A percentile compares a stretch with the other conserved stretches of the same genome.
Conservation (phyloP, 2,797 vertebrate species). For the Cryptoprocta ferox region DNA sequence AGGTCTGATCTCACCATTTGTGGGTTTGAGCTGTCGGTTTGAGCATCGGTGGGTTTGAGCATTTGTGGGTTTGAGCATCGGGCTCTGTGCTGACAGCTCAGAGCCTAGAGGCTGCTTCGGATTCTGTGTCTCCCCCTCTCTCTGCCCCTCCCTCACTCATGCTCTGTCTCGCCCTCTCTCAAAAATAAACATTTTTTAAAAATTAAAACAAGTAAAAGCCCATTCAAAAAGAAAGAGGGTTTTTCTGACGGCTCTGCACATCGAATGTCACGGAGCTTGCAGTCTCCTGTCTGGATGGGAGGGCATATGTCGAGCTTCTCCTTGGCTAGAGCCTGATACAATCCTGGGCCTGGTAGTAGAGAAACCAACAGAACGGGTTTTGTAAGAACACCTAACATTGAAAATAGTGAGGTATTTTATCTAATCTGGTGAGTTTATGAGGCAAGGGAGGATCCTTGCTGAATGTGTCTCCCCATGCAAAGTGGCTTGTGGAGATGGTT, state of each 20-base stretch:
- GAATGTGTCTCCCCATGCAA: neutral
- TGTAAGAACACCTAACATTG: neutral
- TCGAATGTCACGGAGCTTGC: neutral
- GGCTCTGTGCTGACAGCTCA: too few relatives aligned
- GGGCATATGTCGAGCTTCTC: neutral
- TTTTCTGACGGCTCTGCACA: neutral
- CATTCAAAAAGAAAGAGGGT: neutral
- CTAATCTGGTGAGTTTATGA: neutral
- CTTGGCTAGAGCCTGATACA: neutral
- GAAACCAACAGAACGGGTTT: constrained; percentile 26
- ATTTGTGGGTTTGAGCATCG: too few relatives aligned
- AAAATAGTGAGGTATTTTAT: neutral
- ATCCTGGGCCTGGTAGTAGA: neutral
- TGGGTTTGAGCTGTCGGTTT: rapidly evolving
- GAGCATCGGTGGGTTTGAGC: too few relatives aligned
- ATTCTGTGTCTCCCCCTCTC: too few relatives aligned
- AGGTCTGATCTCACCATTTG: too few relatives aligned
- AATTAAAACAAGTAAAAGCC: neutral
- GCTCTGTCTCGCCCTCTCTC: too few relatives aligned
- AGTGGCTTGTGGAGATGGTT: neutral
- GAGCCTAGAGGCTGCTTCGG: too few relatives aligned
- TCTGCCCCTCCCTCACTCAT: too few relatives aligned
- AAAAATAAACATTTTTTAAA: too few relatives aligned
- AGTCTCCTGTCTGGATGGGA: neutral
- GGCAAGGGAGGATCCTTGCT: neutral